Evolutionary conservation across 2,888 invertebrate species (phyloP).

Genomic region (Drosophila rubida): DNA sequence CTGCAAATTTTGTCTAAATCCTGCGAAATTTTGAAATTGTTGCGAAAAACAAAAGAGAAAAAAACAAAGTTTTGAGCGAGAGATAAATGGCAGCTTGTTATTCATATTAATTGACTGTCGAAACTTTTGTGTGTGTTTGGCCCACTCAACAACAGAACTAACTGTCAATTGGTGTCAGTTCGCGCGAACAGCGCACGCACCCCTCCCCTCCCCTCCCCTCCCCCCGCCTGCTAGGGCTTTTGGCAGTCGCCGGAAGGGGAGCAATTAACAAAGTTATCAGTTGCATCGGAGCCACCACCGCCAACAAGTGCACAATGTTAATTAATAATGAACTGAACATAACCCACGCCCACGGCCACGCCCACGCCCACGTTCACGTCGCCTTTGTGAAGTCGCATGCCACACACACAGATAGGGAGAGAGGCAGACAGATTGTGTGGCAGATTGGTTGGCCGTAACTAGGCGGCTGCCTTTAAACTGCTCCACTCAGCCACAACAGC

Average conservation of each 20-base stretch:
- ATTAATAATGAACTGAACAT: conserved; percentile 28
- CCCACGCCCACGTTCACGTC: background rate
- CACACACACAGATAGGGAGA: background rate
- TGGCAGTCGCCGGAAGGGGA: background rate
- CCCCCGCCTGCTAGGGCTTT: background rate
- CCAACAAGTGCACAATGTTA: conserved; percentile 32
- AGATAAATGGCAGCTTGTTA: conserved; percentile 11
- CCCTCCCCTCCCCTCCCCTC: background rate
- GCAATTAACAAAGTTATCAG: conserved; percentile 33
- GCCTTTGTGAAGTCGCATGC: background rate
- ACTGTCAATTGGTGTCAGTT: conserved; percentile 13
- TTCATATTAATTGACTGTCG: conserved; percentile 25
- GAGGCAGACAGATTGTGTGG: conserved; percentile 8
- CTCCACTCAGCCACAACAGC: conserved; percentile 6
- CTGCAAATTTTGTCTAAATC: too few relatives aligned
- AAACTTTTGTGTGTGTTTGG: conserved; percentile 19
- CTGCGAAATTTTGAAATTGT: too few relatives aligned
- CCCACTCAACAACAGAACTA: conserved; percentile 14
- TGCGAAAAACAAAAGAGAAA: too few relatives aligned
- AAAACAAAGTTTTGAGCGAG: too few relatives aligned
- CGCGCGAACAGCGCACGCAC: background rate
- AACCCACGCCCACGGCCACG: background rate
- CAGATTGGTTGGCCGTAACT: conserved; percentile 29
- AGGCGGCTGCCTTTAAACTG: conserved; percentile 43
- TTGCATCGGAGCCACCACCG: conserved; percentile 17